Conservation (phyloP, 64 coral and sea anemone genomes). For the Cladopsammia gracilis region DNA sequence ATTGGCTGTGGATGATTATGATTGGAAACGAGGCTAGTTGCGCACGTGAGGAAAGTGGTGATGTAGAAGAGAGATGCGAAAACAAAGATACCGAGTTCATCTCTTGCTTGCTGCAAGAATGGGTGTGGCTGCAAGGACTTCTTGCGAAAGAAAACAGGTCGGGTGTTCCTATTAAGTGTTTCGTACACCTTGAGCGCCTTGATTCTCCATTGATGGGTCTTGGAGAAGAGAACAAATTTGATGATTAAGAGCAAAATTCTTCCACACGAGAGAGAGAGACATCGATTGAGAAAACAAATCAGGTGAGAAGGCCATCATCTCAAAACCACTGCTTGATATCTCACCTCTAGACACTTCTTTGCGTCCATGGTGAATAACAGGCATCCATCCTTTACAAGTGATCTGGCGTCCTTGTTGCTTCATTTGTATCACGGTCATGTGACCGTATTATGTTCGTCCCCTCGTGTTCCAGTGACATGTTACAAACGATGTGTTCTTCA, state of each 20-base stretch:
- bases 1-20: not conserved
- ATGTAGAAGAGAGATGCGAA: not conserved
- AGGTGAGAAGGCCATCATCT: not conserved
- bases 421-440: not conserved
- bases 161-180: not conserved
- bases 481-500: not conserved
- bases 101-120: not conserved
- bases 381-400: not conserved
- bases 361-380: not conserved
- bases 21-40: not conserved
- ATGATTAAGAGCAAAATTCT: not conserved
- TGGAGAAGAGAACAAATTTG: not conserved
- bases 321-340: not conserved
- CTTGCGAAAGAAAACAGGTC: not conserved
- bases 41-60: not conserved
- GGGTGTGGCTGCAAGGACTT: not conserved
- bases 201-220: not conserved
- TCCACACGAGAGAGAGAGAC: not conserved
- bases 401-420: not conserved
- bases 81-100: constrained; percentile 14
- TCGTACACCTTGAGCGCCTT: not conserved
- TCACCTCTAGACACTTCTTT: not conserved
- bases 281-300: constrained; percentile 14
- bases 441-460: not conserved
- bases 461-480: not conserved